These are phyloP conservation scores for Neodontobutis hainanensis DNA, from an alignment of 2,113 vertebrate genomes.

Conservation along the genomic window DNA sequence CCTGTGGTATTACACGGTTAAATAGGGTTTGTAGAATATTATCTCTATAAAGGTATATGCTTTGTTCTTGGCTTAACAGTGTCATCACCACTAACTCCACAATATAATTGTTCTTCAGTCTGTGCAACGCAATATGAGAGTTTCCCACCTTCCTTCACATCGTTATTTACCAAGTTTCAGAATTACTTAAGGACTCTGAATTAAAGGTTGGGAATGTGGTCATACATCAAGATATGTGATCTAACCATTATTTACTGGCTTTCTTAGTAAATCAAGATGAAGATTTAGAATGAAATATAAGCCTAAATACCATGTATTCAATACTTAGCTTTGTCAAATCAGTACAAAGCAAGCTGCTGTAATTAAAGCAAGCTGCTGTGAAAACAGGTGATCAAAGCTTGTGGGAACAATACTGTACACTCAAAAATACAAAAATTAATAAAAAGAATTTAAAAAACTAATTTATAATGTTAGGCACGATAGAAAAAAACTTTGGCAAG, in stretches of 20 bases:
- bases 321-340: no score
- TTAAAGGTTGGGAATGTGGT: conserved; percentile 78
- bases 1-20: conserved; percentile 42
- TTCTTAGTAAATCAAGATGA: no score
- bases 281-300: no score
- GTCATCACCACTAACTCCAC: conserved; percentile 46
- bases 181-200: conserved; percentile 88
- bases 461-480: neutral
- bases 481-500: neutral
- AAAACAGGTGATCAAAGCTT: neutral
- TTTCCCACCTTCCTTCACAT: conserved; percentile 47
- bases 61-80: conserved; percentile 54
- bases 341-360: no score
- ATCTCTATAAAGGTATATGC: conserved; percentile 38
- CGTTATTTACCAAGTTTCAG: conserved; percentile 68
- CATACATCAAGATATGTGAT: no score
- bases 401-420: neutral
- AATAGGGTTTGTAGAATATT: conserved; percentile 53
- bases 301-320: no score
- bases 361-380: no score
- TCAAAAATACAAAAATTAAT: neutral
- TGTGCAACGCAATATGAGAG: conserved; percentile 32
- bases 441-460: neutral
- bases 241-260: no score
- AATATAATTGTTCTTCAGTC: conserved; percentile 47